Conservation (phyloP, 2,113 vertebrate species). For the Deroptyus accipitrinus region DNA sequence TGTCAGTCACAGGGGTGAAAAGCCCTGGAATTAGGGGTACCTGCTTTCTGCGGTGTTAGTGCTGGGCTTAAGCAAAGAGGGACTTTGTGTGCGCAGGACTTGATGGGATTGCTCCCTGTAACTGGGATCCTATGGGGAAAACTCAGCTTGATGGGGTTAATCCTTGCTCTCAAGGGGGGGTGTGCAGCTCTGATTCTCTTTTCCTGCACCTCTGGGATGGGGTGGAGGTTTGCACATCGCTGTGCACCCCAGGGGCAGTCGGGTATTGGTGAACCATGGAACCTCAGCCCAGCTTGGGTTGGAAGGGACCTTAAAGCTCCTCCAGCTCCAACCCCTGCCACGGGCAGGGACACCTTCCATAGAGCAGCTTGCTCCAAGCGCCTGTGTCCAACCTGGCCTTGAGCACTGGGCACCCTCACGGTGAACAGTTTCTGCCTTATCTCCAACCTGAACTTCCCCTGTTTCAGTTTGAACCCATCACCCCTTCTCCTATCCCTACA, state of each 20-base stretch:
- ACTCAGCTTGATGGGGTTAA: rapidly evolving
- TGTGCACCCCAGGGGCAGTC: not conserved
- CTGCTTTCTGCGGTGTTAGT: not conserved
- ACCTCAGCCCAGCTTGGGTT: not conserved
- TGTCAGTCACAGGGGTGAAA: not conserved
- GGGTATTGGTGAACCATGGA: not conserved
- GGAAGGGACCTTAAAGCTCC: not conserved
- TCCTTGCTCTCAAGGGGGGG: not conserved
- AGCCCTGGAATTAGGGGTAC: not conserved
- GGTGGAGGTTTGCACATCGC: not conserved
- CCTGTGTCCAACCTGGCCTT: too few species aligned
- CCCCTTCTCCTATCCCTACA: too few species aligned
- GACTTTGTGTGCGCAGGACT: not conserved
- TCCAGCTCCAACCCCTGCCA: not conserved
- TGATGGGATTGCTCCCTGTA: not conserved
- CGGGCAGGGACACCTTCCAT: not conserved
- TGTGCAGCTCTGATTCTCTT: rapidly evolving
- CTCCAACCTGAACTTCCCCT: too few species aligned
- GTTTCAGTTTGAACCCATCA: too few species aligned
- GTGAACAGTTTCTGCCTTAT: too few species aligned
- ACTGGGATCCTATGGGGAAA: not conserved
- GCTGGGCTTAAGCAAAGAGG: not conserved
- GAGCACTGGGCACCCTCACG: too few species aligned
- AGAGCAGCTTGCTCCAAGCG: too few species aligned
- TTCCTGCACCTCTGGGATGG: not conserved